These are phyloP conservation scores for Gobius niger DNA, from an alignment of 2,113 vertebrate species.

Conservation along the genomic window DNA sequence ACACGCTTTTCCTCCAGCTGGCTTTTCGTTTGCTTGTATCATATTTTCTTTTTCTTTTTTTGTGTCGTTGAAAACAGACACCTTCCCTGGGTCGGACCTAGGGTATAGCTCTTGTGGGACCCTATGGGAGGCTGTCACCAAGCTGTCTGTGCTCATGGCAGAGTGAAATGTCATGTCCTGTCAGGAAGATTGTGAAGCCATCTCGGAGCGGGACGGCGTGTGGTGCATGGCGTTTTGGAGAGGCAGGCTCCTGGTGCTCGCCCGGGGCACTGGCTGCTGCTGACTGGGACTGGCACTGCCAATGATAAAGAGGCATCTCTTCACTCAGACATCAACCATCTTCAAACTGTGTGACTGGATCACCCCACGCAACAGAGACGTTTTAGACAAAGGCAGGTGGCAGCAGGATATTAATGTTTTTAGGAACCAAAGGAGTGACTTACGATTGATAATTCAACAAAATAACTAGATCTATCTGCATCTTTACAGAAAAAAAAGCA, in stretches of 20 bases:
- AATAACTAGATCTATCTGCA: too few species aligned
- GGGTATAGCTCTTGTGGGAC: constrained; percentile 60
- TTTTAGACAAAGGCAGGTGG: too few species aligned
- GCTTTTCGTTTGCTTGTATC: not conserved
- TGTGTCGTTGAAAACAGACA: constrained; percentile 31
- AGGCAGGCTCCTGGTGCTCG: constrained; percentile 61
- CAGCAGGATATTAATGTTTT: too few species aligned
- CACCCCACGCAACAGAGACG: not conserved
- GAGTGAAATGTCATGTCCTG: constrained; percentile 76
- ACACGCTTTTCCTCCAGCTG: not conserved
- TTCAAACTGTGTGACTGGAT: constrained; percentile 8
- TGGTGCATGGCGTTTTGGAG: constrained; percentile 48
- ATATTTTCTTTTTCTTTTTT: constrained; percentile 22
- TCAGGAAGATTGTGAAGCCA: constrained; percentile 73
- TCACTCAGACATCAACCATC: constrained; percentile 19
- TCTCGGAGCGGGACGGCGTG: constrained; percentile 52
- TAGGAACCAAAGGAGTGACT: too few species aligned
- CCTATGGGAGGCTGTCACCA: constrained; percentile 61
- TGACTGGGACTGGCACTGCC: constrained; percentile 57
- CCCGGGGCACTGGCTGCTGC: constrained; percentile 64
- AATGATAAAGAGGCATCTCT: constrained; percentile 35
- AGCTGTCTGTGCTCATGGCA: constrained; percentile 50
- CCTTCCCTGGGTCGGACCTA: constrained; percentile 40
- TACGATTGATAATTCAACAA: too few species aligned
- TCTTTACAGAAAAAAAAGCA: too few species aligned